Percentiles rank a stretch among this genome's conserved stretches.
phyloP scores from a whole-genome alignment of 2,888 invertebrate genomes.

The Nephrotoma guestfalica region DNA sequence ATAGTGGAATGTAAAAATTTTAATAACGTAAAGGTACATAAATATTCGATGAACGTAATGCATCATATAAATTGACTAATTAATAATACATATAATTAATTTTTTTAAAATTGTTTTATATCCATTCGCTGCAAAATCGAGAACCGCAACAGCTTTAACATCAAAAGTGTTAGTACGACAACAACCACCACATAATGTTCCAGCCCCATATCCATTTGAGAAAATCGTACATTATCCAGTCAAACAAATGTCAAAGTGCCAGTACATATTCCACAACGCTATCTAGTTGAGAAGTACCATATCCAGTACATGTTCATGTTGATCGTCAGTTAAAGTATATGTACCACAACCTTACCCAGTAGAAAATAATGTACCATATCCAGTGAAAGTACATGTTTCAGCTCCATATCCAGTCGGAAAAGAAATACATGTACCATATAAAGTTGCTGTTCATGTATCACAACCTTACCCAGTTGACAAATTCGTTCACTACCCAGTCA shows the following conservation, averaged over 20 bases:
- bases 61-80: no score
- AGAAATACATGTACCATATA: slow-evolving; percentile 38
- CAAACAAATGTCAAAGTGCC: slow-evolving; percentile 59
- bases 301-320: slow-evolving; percentile 45
- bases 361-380: slow-evolving; percentile 58
- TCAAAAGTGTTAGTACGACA: no score
- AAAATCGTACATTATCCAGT: slow-evolving; percentile 52
- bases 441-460: slow-evolving; percentile 60
- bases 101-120: no score
- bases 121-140: no score
- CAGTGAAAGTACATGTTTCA: slow-evolving; percentile 49
- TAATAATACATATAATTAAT: no score
- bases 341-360: slow-evolving; percentile 66
- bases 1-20: no score
- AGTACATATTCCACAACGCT: slow-evolving; percentile 52
- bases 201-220: slow-evolving; percentile 56
- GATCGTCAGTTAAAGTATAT: slow-evolving; percentile 51
- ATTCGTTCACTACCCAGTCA: slow-evolving; percentile 59
- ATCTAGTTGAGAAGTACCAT: slow-evolving; percentile 44
- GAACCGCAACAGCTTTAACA: no score
- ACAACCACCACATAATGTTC: no score
- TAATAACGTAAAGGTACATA: no score
- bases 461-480: slow-evolving; percentile 59
- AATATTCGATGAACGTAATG: no score
- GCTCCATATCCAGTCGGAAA: slow-evolving; percentile 58